Base-by-base conservation (phyloP, 2,888 invertebrate species). In the Drosophila falleni region DNA sequence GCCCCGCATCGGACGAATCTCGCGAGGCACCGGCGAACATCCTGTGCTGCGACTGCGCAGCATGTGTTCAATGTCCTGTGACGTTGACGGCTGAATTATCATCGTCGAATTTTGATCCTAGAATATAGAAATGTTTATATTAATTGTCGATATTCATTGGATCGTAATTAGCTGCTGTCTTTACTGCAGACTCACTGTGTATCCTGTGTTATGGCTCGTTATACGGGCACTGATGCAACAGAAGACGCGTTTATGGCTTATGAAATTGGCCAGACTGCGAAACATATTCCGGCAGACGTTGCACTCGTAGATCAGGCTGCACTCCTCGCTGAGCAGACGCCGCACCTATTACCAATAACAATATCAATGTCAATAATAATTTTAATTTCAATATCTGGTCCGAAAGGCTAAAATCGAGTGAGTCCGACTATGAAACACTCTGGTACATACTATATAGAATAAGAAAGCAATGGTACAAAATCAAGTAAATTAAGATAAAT, bases 291-390 rank as follows among this genome's bases (percentile, higher is more conserved):
- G 94, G 90, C 98, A 98, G 19, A 96, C 95, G 92, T 96, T 96
- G 92, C 98, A 98, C 92, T 98, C 98, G 92, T 97, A 96, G 84
- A 98, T 94, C 65, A 98, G 93, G 91, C 97, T 97, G 94, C 98
- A 98, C 93, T 98, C 98, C 89, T 96, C 95, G 35, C 95, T 93
- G 37, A 98, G 93, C 58, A 97, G 93, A 80, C 95, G 94, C 80
- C 95, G 95, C 26, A 97, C 94, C 96, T 97, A 93, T 83, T 16
- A 39, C 0, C 8, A 42, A 19, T 15, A 15, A 8, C 5, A 3
- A 23, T 23, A 23, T 23, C 4, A 23, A 23, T 4, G 4, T 23
- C 23, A 23, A 23, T 4, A 23, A 23, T 4, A 23, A 23, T 23
- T 4, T 23, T 4, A 23, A 23, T 23, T 23, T 23, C 23, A 23